Conservation (phyloP, 2,113 vertebrate species). For the Junco hyemalis region DNA sequence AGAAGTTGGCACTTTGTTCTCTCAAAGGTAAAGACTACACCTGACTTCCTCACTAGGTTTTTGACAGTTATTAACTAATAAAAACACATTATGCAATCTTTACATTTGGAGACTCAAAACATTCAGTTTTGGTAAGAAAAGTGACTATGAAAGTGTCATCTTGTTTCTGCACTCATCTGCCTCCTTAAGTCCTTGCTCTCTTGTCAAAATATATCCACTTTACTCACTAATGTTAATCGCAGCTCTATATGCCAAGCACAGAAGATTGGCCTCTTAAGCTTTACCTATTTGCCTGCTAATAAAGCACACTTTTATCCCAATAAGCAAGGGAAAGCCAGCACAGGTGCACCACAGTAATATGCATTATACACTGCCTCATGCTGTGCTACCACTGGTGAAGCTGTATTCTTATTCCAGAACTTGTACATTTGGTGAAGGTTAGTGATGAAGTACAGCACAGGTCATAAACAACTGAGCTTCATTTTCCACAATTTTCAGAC, state of each 20-base stretch:
- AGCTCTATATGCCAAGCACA: not conserved
- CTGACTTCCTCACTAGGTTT: not conserved
- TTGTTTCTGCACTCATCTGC: not conserved
- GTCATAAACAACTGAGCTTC: constrained; percentile 32
- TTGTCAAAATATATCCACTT: not conserved
- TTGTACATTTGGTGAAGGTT: constrained; percentile 14
- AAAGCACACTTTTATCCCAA: not conserved
- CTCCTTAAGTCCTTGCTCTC: not conserved
- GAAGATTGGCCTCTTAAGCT: not conserved
- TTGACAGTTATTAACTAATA: not conserved
- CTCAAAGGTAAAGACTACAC: not conserved
- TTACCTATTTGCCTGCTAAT: not conserved
- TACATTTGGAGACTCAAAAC: not conserved
- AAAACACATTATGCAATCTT: not conserved
- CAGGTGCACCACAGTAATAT: not conserved
- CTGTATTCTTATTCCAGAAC: constrained; percentile 40
- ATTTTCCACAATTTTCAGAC: not conserved
- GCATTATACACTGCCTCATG: not conserved
- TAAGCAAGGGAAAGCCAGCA: not conserved
- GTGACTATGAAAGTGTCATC: not conserved
- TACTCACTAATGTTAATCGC: not conserved
- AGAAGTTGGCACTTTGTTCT: not conserved
- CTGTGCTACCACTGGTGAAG: not conserved
- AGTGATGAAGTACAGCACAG: not conserved
- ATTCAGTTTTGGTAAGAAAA: not conserved